Conservation (phyloP, 2,113 vertebrate species). For the Corythoichthys intestinalis region DNA sequence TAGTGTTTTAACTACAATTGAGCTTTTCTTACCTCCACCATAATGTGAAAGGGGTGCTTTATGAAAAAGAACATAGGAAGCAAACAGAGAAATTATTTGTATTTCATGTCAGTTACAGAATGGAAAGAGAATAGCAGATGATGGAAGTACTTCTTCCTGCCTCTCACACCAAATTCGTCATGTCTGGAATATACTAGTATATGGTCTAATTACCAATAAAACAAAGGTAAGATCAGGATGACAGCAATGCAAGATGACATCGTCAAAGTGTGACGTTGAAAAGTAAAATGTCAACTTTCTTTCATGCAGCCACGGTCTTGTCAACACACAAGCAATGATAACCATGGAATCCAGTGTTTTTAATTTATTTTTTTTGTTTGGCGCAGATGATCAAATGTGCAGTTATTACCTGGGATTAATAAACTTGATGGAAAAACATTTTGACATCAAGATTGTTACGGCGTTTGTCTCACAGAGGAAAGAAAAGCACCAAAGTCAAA, state of each 20-base stretch:
- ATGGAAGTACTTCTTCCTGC: slow-evolving; percentile 20
- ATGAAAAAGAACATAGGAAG: slow-evolving; percentile 71
- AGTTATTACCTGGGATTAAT: not conserved
- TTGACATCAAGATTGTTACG: not conserved
- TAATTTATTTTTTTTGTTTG: not conserved
- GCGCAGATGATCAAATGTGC: not conserved
- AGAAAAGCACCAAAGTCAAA: not conserved
- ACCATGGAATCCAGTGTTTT: not conserved
- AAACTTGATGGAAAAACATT: not conserved
- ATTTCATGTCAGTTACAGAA: slow-evolving; percentile 66
- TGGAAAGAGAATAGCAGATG: slow-evolving; percentile 59
- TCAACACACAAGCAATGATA: not conserved
- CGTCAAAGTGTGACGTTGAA: not conserved
- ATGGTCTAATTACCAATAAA: slow-evolving; percentile 15
- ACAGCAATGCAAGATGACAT: slow-evolving; percentile 10
- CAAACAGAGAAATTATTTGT: slow-evolving; percentile 82
- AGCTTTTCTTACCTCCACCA: slow-evolving; percentile 98
- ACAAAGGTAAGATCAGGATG: slow-evolving; percentile 1
- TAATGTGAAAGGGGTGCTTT: slow-evolving; percentile 99
- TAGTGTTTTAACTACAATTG: slow-evolving; percentile 63
- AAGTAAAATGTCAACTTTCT: not conserved
- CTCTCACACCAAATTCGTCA: slow-evolving; percentile 10
- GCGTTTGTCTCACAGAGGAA: not conserved
- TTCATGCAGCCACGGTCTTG: not conserved
- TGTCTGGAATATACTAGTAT: slow-evolving; percentile 1